Conservation (phyloP, 2,888 invertebrate species). For the Heliconius ismenius region DNA sequence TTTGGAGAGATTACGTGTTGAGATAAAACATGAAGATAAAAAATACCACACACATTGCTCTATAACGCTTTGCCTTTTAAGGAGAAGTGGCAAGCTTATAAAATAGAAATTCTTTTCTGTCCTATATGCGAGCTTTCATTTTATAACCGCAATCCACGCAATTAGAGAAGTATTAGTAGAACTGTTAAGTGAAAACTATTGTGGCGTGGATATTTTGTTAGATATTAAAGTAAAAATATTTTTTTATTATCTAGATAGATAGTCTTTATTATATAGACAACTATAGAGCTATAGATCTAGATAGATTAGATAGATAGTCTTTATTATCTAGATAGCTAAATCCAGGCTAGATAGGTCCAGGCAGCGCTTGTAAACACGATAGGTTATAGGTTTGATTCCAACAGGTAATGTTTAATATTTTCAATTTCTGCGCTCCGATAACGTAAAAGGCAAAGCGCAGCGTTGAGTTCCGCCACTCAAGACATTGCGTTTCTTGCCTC, state of each 20-base stretch:
- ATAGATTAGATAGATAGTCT: no score
- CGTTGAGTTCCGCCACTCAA: not conserved
- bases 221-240: not conserved
- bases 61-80: not conserved
- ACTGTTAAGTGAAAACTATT: constrained; percentile 20
- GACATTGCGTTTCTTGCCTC: not conserved
- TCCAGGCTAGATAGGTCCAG: not conserved
- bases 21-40: not conserved
- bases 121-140: not conserved
- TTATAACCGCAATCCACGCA: constrained; percentile 21
- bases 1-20: no score
- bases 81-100: not conserved
- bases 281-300: no score
- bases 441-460: not conserved
- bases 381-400: not conserved
- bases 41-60: not conserved
- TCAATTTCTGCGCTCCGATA: not conserved
- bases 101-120: constrained; percentile 7
- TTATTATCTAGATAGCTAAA: not conserved
- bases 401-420: not conserved
- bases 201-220: not conserved
- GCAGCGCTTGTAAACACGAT: not conserved
- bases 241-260: not conserved
- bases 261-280: no score
- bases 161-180: constrained; percentile 14